These are phyloP conservation scores for Acyrthosiphon pisum DNA, from an alignment of 1,140 invertebrate genomes.

Conservation along the genomic window DNA sequence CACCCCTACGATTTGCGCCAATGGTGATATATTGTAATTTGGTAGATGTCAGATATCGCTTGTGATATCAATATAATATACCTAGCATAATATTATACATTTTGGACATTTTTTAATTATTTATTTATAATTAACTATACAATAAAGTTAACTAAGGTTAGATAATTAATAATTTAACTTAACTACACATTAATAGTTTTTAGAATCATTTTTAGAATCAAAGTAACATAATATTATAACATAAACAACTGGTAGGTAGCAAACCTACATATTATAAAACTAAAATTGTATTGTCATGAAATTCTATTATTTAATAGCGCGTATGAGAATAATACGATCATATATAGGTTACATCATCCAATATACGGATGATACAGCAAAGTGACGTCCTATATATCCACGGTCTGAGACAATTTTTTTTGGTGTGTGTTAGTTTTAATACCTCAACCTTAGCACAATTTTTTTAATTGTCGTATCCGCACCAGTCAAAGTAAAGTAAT, in stretches of 20 bases:
- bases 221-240: not conserved
- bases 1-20: not conserved
- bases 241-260: not conserved
- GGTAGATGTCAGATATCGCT: not conserved
- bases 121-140: not conserved
- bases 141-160: not conserved
- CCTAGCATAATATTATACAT: not conserved
- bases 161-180: too few species aligned
- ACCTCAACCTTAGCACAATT: too few species aligned
- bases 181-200: too few species aligned
- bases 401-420: too few species aligned
- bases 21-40: not conserved
- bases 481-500: too few species aligned
- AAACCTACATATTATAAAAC: not conserved
- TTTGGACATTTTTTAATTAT: not conserved
- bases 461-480: too few species aligned
- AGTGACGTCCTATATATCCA: too few species aligned
- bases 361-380: too few species aligned
- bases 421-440: too few species aligned
- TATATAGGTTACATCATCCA: too few species aligned
- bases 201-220: not conserved
- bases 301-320: not conserved
- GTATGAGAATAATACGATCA: too few species aligned
- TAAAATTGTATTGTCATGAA: not conserved
- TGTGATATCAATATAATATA: not conserved